Evolutionary conservation across 2,113 vertebrate species (phyloP).

Genomic region (Hepsetus odoe): DNA sequence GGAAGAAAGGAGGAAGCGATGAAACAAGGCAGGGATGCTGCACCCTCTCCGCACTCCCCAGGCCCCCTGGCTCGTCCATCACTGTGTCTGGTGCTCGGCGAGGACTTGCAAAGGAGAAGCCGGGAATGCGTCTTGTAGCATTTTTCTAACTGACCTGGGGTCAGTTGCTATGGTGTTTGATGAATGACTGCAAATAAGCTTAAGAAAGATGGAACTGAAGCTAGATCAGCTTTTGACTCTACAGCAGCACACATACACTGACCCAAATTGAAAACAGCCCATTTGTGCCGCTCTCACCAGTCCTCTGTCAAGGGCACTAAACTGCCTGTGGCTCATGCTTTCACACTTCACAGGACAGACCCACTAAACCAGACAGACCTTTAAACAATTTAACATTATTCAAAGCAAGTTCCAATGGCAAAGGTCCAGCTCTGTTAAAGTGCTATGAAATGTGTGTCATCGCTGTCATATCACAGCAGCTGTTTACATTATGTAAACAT

Average conservation of each 20-base stretch:
- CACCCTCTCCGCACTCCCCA: constrained; percentile 44
- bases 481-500: neutral
- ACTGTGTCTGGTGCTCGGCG: constrained; percentile 22
- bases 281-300: constrained; percentile 13
- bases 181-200: neutral
- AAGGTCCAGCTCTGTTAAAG: neutral
- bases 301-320: constrained; percentile 28
- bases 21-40: constrained; percentile 13
- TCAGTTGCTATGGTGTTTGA: constrained; percentile 8
- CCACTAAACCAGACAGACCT: constrained; percentile 10
- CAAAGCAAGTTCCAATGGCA: neutral
- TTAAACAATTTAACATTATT: constrained; percentile 1
- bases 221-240: constrained; percentile 2
- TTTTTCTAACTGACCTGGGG: constrained; percentile 32
- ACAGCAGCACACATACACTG: constrained; percentile 31
- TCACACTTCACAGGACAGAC: constrained; percentile 33
- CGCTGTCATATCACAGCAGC: too few relatives aligned
- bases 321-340: constrained; percentile 21
- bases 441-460: neutral
- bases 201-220: neutral
- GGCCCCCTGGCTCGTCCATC: constrained; percentile 50
- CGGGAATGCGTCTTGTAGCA: constrained; percentile 28
- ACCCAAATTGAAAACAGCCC: constrained; percentile 42
- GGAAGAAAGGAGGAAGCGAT: constrained; percentile 9
- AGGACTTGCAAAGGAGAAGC: constrained; percentile 53